Base-by-base conservation (phyloP, 2,888 invertebrate species). In the Thelaira solivaga region DNA sequence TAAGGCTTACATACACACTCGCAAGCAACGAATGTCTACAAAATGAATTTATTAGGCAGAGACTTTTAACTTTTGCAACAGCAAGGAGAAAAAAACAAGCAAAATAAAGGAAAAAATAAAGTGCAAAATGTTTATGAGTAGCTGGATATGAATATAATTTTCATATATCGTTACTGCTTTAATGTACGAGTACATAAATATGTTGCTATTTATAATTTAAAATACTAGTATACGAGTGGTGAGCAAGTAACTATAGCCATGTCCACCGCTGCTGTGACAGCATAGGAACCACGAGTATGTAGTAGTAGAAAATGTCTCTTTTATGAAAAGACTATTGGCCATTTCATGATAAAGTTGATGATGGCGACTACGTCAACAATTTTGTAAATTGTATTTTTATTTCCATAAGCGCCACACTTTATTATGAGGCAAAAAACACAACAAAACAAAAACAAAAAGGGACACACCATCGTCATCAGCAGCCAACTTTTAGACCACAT, bases 91-190 rank as follows among this genome's bases (percentile, higher is more conserved):
- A 57, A 41, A 20, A 57, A 22, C 4, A 24, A 65, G 5, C 29
- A 43, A 8, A 31, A 68, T 24, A 22, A 55, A 43, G 2, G 7
- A 64, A 45, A 20, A 13, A 31, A n/a, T n/a, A 39, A 76, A 72
- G 51, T 64, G 62, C 78, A 76, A 80, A 86, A 85, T 83, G 83
- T 86, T 86, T 86, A 87, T 86, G 86, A 86, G 84, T 85, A 82
- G 84, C 84, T 86, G 29, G 31, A 41, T 61, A 61, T 83, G 84
- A 64, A 86, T 84, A 86, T 86, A 86, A 86, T 86, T 86, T 86
- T 86, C 85, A 86, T 85, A 86, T 62, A 85, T 84, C 85, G 85
- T 84, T 83, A 73, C 80, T 8, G 36, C 41, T 71, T 45, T 36
- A 20, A 43, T 59, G 24, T n/a, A n/a, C n/a, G n/a, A n/a, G n/a